phyloP scores from a whole-genome alignment of 2,113 vertebrate species.

The Menura novaehollandiae region DNA sequence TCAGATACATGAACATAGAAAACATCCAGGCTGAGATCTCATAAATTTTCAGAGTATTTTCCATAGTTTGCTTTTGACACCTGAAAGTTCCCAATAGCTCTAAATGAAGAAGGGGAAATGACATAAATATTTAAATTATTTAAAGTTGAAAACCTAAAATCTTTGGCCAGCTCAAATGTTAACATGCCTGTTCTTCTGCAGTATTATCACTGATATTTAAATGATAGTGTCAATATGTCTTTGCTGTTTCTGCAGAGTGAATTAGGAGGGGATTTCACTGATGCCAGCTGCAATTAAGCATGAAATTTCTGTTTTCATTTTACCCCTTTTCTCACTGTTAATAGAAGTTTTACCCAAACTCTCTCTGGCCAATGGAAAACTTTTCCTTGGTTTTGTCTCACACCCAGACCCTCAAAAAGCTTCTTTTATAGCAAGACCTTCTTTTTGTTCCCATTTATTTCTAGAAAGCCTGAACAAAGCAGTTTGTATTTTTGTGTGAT shows the following conservation, averaged over 20 bases:
- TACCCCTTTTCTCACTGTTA: background rate
- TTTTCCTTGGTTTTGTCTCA: background rate
- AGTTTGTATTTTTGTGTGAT: background rate
- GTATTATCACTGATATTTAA: background rate
- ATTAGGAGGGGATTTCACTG: background rate
- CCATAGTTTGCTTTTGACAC: background rate
- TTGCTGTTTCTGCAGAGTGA: background rate
- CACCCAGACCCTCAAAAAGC: background rate
- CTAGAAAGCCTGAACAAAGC: background rate
- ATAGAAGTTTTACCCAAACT: background rate
- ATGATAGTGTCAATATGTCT: background rate
- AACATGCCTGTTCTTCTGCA: fast-evolving
- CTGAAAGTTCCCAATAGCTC: background rate
- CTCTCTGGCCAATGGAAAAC: background rate
- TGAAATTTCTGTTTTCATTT: background rate
- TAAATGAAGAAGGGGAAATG: background rate
- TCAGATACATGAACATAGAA: background rate
- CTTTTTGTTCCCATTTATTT: background rate
- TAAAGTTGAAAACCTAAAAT: background rate
- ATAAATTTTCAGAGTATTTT: background rate
- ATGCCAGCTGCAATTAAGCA: background rate
- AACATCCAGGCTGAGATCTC: background rate
- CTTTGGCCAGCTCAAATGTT: background rate
- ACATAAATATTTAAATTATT: background rate
- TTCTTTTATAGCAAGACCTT: background rate